A percentile compares a stretch with the other conserved stretches of the same genome.
Conservation (phyloP, 2,113 vertebrate species). For the Pteropus alecto region DNA sequence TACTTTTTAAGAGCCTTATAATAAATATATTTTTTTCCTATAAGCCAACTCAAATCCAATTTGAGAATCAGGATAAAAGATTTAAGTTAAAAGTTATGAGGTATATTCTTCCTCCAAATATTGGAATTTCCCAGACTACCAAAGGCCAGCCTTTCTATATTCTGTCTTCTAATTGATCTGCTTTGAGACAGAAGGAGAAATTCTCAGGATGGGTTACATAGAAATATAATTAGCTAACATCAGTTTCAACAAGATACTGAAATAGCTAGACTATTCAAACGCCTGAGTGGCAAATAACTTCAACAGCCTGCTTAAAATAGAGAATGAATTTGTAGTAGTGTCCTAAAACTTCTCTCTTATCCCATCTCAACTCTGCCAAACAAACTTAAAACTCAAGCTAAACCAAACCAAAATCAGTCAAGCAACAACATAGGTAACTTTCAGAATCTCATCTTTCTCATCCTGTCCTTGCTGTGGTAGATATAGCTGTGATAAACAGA, state of each 20-base stretch:
- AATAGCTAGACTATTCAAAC: background rate
- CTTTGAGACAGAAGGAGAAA: background rate
- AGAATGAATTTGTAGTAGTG: background rate
- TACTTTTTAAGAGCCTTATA: background rate
- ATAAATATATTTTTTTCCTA: background rate
- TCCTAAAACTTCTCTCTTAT: background rate
- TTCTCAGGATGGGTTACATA: background rate
- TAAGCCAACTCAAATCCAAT: constrained; percentile 5
- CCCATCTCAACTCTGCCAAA: background rate
- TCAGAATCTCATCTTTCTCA: background rate
- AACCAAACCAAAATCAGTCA: background rate
- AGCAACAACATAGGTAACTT: background rate
- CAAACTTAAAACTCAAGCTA: background rate
- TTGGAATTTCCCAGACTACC: background rate
- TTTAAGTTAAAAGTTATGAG: background rate
- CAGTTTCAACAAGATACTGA: background rate
- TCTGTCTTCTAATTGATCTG: background rate
- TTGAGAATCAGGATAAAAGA: background rate
- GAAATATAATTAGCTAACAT: background rate
- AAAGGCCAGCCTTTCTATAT: background rate
- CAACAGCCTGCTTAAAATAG: background rate
- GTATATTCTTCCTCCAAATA: background rate
- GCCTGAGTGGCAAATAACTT: background rate
- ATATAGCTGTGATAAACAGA: fast-evolving
- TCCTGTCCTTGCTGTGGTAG: background rate